A percentile compares a stretch with the other conserved stretches of the same genome.
Evolutionary conservation across 2,888 invertebrate genomes (phyloP).

Genomic region (Calameuta pallipes): DNA sequence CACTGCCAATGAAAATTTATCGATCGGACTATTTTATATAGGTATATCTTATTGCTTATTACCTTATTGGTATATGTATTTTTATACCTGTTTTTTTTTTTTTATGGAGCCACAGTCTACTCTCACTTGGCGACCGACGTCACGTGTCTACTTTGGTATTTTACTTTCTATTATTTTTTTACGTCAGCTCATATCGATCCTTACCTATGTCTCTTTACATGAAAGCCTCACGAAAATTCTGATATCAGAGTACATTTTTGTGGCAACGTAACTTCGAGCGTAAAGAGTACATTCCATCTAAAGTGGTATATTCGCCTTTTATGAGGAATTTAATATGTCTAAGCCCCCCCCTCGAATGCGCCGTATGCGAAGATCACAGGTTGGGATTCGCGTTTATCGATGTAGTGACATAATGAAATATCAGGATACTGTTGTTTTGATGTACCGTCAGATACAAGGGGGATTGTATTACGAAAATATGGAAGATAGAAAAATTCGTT

Average conservation of each 20-base stretch:
- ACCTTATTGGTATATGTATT: neutral
- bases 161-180: neutral
- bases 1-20: neutral
- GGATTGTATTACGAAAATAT: neutral
- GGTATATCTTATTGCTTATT: neutral
- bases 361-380: neutral
- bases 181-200: neutral
- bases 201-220: neutral
- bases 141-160: neutral
- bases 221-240: neutral
- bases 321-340: conserved; percentile 30
- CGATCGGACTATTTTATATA: neutral
- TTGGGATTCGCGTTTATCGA: neutral
- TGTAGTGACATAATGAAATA: neutral
- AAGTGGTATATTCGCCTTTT: conserved; percentile 28
- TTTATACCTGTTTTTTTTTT: neutral
- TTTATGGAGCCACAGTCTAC: neutral
- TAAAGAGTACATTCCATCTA: conserved; percentile 15
- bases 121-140: neutral
- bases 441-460: neutral
- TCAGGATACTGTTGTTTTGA: neutral
- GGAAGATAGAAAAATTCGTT: neutral
- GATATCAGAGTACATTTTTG: neutral
- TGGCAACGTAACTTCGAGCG: neutral
- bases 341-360: conserved; percentile 4